A percentile compares a stretch with the other conserved stretches of the same genome.
Evolutionary conservation across 2,888 invertebrate species (phyloP).

Genomic region (Yponomeuta plumbellus): DNA sequence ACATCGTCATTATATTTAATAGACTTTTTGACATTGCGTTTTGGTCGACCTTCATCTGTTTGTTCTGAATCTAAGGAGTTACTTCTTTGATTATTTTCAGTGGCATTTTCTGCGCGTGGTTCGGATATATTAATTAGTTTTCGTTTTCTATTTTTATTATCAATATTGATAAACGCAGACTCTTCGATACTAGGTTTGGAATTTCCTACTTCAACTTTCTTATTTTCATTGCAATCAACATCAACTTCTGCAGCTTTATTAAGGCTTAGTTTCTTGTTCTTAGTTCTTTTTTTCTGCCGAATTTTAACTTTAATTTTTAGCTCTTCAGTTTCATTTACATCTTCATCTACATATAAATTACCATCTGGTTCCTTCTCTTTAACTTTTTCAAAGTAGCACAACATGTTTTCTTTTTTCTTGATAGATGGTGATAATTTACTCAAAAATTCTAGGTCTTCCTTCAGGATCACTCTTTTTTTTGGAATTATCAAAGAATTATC

Average conservation of each 20-base stretch:
- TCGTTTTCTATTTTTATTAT: slow-evolving; percentile 22
- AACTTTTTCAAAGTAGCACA: slow-evolving; percentile 77
- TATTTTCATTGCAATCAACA: slow-evolving; percentile 30
- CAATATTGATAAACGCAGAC: slow-evolving; percentile 16
- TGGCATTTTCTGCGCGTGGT: slow-evolving; percentile 11
- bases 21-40: slow-evolving; percentile 53
- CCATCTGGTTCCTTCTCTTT: slow-evolving; percentile 42
- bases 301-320: slow-evolving; percentile 55
- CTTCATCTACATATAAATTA: slow-evolving; percentile 30
- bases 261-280: slow-evolving; percentile 39
- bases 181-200: slow-evolving; percentile 10
- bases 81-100: background rate
- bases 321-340: slow-evolving; percentile 31
- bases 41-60: slow-evolving; percentile 43
- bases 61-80: slow-evolving; percentile 9
- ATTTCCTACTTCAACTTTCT: slow-evolving; percentile 31
- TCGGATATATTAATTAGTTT: slow-evolving; percentile 18
- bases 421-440: slow-evolving; percentile 75
- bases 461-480: slow-evolving; percentile 27
- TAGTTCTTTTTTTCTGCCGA: slow-evolving; percentile 45
- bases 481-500: slow-evolving; percentile 20
- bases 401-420: slow-evolving; percentile 77
- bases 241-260: slow-evolving; percentile 24
- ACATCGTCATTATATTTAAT: slow-evolving; percentile 55
- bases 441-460: slow-evolving; percentile 66